Evolutionary conservation across 2,797 vertebrate species (phyloP).

Genomic region (Botia kubotai): DNA sequence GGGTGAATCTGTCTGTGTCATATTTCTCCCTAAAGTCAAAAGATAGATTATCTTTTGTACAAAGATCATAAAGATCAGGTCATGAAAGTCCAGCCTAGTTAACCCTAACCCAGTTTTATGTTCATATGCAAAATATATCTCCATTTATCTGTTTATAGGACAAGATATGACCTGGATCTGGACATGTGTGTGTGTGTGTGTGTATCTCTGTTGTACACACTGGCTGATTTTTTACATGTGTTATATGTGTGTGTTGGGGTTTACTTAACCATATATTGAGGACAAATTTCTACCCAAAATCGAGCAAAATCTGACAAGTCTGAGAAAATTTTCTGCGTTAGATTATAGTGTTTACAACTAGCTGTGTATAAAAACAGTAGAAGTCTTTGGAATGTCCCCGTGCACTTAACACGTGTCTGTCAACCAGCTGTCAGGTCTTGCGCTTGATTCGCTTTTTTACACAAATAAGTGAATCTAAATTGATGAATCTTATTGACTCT

Average conservation of each 20-base stretch:
- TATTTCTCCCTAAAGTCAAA: conserved; percentile 10
- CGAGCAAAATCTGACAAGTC: too few species aligned
- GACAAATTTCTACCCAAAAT: too few species aligned
- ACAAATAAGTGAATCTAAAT: conserved; percentile 8
- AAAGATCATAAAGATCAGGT: neutral
- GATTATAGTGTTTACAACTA: too few species aligned
- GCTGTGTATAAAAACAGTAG: too few species aligned
- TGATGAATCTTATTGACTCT: conserved; percentile 30
- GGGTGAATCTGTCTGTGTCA: conserved; percentile 42
- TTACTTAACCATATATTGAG: too few species aligned
- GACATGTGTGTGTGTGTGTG: conserved; percentile 34
- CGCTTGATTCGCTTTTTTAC: conserved; percentile 11
- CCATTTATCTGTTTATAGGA: too few species aligned
- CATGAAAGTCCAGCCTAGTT: neutral
- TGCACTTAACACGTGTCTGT: too few species aligned
- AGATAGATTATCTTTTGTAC: neutral
- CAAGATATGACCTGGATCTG: too few species aligned
- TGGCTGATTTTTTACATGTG: neutral
- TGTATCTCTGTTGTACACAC: neutral
- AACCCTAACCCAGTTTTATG: too few species aligned
- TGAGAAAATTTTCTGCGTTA: too few species aligned
- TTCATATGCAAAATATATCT: too few species aligned
- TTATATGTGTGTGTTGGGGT: neutral
- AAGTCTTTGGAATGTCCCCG: neutral
- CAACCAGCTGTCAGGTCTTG: neutral